Evolutionary conservation across 92 coral and sea anemone genomes (phyloP), one percentile per base, ranked within the genome.

Genomic region (Heteractis magnifica): DNA sequence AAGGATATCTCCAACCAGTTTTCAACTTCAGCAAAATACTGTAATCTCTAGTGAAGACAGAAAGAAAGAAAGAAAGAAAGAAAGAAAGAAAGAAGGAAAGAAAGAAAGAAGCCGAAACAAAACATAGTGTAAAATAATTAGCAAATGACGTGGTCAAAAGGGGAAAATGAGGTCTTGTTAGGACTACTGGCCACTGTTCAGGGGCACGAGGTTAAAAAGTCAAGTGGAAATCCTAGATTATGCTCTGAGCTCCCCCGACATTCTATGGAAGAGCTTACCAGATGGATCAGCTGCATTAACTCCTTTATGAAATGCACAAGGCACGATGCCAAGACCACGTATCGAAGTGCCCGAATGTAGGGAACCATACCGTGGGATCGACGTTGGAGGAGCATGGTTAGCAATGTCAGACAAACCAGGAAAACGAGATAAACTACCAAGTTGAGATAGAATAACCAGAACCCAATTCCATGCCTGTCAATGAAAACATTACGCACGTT

Each of bases 1-100:
- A 86, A 75, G 74, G 78, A 3, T 74, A 59, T 18, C 78, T 86
- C 89, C 77, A 86, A 49, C 89, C 85, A 86, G 56, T 81, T 86
- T 10, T 81, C 86, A 11, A 80, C 4, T 56, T 75, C 71, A 23
- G 4, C 71, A 34, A 86, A 86, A 71, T 86, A 86, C 48, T 71
- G 56, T 10, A 71, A 52, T 58, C 44, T 80, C 88, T 86, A 34
- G 44, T 2, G 44, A 34, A 34, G 44, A 1, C 44, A 34, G 44
- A 34, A 0, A 34, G 3, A 34, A 34, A 34, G 44, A 34, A 34
- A 34, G 44, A 34, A 34, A 34, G 44, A 49, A 34, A 2, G 1
- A 34, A 34, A 2, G 13, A 34, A 34, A 34, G 6, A 21, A n/a
- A 19, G 8, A 71, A 23, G 16, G 7, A 68, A 18, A 51, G 18